Evolutionary conservation across 2,113 vertebrate species (phyloP), one percentile per base, ranked within the genome.

Genomic region (Gopherus flavomarginatus): DNA sequence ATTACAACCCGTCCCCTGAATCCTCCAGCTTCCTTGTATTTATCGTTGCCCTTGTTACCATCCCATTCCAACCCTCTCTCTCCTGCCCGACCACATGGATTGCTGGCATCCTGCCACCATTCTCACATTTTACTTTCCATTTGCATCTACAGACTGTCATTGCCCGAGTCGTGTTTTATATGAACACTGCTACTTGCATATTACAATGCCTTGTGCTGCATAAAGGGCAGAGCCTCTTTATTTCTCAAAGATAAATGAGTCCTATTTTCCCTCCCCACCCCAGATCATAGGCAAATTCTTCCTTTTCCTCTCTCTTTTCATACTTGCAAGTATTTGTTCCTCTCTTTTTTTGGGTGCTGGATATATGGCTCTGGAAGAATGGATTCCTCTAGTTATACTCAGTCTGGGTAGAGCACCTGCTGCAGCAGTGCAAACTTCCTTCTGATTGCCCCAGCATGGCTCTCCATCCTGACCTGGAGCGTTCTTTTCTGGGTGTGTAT

Each of bases 331-430:
- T 81, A 65, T 50, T 1, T 4, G 8, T 38, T 21, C 93, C 94
- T 97, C 62, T 95, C 95, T 93, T 26, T 38, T n/a, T 12, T 1
- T 44, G 83, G 96, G 95, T 95, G 95, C 95, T 95, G 95, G 96
- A 96, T 1, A 4, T 24, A 27, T 2, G 85, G 19, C 57, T 35
- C 78, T 10, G n/a, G 38, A 0, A 69, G 72, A 8, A 52, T 1
- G 10, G 78, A 10, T 4, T 5, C 2, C 44, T 1, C 54, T 13
- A 47, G 35, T 69, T 69, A 69, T n/a, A 35, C 35, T 69, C 86
- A 10, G 44, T 13, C 62, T 49, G 47, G 47, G 47, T 49, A 49
- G 3, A 49, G 47, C 47, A 10, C 47, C 47, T 49, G 47, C 47
- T 65, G 27, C 62, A 65, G 29, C 62, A 1, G 29, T 65, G 62